Conservation (phyloP, 2,113 vertebrate species). For the Misgurnus anguillicaudatus region DNA sequence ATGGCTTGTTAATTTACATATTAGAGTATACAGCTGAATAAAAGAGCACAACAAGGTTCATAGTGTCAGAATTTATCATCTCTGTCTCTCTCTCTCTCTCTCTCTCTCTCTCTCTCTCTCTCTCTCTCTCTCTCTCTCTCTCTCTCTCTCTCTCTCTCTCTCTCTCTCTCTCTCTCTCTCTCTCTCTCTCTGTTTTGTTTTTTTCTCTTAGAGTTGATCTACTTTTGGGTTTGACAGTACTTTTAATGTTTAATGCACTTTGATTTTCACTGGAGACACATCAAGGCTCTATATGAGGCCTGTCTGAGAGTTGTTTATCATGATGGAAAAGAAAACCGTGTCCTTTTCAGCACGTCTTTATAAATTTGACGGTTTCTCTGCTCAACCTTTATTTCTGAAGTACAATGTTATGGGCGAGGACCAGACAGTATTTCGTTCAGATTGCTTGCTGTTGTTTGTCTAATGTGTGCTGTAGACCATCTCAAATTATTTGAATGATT, state of each 20-base stretch:
- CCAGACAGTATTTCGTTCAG: background rate
- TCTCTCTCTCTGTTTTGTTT: slow-evolving; percentile 67
- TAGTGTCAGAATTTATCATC: no score
- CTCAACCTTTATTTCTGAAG: no score
- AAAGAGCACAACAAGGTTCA: no score
- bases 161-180: slow-evolving; percentile 11
- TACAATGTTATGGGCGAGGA: background rate
- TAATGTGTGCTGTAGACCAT: background rate
- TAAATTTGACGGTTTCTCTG: slow-evolving; percentile 10
- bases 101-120: no score
- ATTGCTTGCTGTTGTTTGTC: background rate
- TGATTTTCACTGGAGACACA: slow-evolving; percentile 83
- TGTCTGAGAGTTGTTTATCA: slow-evolving; percentile 37
- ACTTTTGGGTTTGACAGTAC: slow-evolving; percentile 77
- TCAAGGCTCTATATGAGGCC: slow-evolving; percentile 66
- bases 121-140: no score
- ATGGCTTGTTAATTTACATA: no score
- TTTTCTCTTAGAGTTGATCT: slow-evolving; percentile 69
- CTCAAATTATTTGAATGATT: background rate
- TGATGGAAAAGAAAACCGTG: slow-evolving; percentile 30
- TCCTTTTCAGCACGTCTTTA: slow-evolving; percentile 12
- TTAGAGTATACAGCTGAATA: no score
- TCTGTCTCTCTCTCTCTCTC: no score
- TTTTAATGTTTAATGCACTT: slow-evolving; percentile 98
- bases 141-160: no score